Percentiles rank a stretch among this genome's conserved stretches.
Evolutionary conservation across 1,140 invertebrate genomes (phyloP).

Genomic region (Portunus trituberculatus): DNA sequence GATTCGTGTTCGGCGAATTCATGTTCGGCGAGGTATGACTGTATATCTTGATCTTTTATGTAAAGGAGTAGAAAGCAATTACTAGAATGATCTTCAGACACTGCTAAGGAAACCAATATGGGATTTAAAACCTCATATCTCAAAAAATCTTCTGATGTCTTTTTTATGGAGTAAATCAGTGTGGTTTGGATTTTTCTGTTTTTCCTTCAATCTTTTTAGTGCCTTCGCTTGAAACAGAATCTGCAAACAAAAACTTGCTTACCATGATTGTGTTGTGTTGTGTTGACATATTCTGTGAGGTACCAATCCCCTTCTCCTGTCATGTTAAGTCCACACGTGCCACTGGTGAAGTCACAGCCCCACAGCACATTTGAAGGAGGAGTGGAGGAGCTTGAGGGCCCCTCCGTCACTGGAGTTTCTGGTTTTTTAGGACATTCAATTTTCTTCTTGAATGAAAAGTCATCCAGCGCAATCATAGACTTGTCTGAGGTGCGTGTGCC

Average conservation of each 20-base stretch:
- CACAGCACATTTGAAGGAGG: neutral
- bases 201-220: neutral
- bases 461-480: slow-evolving; percentile 24
- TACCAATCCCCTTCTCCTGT: neutral
- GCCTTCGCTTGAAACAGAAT: neutral
- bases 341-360: slow-evolving; percentile 27
- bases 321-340: neutral
- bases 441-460: slow-evolving; percentile 31
- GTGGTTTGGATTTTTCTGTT: too few relatives aligned
- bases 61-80: too few relatives aligned
- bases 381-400: neutral
- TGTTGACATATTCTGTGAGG: neutral
- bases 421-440: neutral
- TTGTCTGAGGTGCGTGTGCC: slow-evolving; percentile 23
- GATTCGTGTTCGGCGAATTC: too few relatives aligned
- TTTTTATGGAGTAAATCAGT: too few relatives aligned
- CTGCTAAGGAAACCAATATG: too few relatives aligned
- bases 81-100: too few relatives aligned
- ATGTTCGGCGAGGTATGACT: too few relatives aligned
- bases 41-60: too few relatives aligned
- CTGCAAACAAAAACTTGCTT: neutral
- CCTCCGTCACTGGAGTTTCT: neutral
- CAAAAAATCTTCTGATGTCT: too few relatives aligned
- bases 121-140: too few relatives aligned
- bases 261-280: slow-evolving; percentile 39